Evolutionary conservation across 2,113 vertebrate species (phyloP).

Genomic region (Copsychus sechellarum): DNA sequence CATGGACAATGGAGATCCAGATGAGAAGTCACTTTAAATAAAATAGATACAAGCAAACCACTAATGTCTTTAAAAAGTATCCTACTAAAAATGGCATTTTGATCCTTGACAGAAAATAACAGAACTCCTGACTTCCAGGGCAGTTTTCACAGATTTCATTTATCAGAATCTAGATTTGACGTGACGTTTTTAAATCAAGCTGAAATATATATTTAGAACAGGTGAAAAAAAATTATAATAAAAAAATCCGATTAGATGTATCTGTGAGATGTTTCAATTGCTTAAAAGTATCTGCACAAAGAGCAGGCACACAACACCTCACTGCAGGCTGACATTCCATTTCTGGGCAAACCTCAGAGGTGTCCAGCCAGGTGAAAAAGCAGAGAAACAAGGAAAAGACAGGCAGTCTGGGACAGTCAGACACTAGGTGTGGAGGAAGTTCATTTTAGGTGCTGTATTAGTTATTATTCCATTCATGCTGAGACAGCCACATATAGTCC

Average conservation of each 20-base stretch:
- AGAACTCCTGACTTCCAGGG: not conserved
- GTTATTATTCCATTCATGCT: not conserved
- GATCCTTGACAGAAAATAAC: not conserved
- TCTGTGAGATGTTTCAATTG: not conserved
- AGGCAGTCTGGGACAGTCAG: rapidly evolving
- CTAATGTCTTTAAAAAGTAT: not conserved
- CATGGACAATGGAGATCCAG: not conserved
- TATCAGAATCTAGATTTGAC: not conserved
- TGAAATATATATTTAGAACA: not conserved
- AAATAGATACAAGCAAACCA: not conserved
- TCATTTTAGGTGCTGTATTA: not conserved
- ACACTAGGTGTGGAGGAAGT: not conserved
- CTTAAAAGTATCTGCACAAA: not conserved
- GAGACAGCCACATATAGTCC: not conserved
- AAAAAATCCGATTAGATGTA: too few species aligned
- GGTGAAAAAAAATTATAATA: not conserved
- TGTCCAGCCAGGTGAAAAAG: not conserved
- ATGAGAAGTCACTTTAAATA: not conserved
- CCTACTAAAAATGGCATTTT: not conserved
- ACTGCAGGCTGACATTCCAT: not conserved
- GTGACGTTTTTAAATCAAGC: not conserved
- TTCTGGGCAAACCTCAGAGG: not conserved
- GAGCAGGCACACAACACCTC: not conserved
- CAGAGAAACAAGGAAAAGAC: not conserved
- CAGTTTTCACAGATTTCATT: not conserved